Evolutionary conservation across 2,113 vertebrate genomes (phyloP).

Genomic region (Lates calcarifer): DNA sequence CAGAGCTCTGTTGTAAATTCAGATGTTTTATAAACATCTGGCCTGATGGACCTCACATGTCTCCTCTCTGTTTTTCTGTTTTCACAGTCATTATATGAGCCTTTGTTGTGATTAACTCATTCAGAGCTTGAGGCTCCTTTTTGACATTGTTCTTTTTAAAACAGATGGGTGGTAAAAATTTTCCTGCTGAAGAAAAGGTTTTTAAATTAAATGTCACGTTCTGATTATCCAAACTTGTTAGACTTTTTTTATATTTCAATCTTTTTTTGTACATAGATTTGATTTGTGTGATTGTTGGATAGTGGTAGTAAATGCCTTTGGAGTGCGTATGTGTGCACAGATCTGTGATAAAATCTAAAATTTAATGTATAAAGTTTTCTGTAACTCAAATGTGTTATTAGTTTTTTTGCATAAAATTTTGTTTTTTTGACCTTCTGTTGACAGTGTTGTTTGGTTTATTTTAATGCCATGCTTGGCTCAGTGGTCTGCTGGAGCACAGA

Average conservation of each 20-base stretch:
- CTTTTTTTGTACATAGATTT: constrained; percentile 37
- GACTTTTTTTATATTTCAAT: constrained; percentile 29
- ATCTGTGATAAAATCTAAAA: constrained; percentile 44
- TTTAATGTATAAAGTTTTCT: constrained; percentile 8
- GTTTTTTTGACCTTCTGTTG: constrained; percentile 1
- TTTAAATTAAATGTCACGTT: constrained; percentile 61
- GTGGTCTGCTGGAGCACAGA: neutral
- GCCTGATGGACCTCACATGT: constrained; percentile 44
- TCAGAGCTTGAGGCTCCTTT: constrained; percentile 7
- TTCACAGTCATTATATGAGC: constrained; percentile 5
- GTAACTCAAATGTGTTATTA: neutral
- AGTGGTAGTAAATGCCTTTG: constrained; percentile 48
- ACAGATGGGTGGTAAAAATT: neutral
- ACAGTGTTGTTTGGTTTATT: constrained; percentile 26
- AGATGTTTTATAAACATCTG: constrained; percentile 43
- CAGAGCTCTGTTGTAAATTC: constrained; percentile 33
- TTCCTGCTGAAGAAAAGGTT: constrained; percentile 29
- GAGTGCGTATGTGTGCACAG: constrained; percentile 16
- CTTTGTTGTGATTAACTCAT: constrained; percentile 2
- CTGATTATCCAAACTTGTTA: constrained; percentile 12
- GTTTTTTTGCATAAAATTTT: constrained; percentile 28
- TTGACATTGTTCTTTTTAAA: constrained; percentile 27
- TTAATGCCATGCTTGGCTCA: neutral
- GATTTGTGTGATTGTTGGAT: constrained; percentile 48
- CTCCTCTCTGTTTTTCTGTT: constrained; percentile 22